Conservation (phyloP, 2,113 vertebrate genomes). For the Platycercus adscitus region DNA sequence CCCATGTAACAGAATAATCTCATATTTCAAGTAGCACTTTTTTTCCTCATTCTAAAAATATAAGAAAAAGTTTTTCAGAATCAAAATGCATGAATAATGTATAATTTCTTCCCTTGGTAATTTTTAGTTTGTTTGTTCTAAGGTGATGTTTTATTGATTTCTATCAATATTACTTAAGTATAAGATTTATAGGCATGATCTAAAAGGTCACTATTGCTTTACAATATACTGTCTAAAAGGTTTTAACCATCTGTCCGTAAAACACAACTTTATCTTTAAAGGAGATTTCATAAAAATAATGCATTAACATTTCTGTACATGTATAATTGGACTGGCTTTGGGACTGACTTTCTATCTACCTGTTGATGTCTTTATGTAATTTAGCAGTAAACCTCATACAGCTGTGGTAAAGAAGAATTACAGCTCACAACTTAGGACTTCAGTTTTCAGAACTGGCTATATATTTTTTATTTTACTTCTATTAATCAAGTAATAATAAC, state of each 20-base stretch:
- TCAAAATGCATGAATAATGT: not conserved
- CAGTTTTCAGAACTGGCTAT: not conserved
- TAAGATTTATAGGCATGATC: not conserved
- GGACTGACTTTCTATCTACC: not conserved
- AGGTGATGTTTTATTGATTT: not conserved
- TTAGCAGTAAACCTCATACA: not conserved
- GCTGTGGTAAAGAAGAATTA: not conserved
- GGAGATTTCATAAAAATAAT: not conserved
- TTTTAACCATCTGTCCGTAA: not conserved
- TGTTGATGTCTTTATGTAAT: not conserved
- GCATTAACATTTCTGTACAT: not conserved
- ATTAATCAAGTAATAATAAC: not conserved
- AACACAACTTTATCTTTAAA: not conserved
- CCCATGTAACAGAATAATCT: not conserved
- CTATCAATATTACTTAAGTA: not conserved
- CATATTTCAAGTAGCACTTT: rapidly evolving
- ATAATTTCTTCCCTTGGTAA: not conserved
- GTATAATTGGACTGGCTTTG: not conserved
- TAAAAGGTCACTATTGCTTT: not conserved
- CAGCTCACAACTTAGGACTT: not conserved
- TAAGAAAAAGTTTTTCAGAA: not conserved
- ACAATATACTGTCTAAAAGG: not conserved
- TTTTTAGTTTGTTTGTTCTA: not conserved
- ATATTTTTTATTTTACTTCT: not conserved
- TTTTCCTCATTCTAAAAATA: not conserved